Evolutionary conservation across 2,888 invertebrate species (phyloP).

Genomic region (Chymomyza caudatula): DNA sequence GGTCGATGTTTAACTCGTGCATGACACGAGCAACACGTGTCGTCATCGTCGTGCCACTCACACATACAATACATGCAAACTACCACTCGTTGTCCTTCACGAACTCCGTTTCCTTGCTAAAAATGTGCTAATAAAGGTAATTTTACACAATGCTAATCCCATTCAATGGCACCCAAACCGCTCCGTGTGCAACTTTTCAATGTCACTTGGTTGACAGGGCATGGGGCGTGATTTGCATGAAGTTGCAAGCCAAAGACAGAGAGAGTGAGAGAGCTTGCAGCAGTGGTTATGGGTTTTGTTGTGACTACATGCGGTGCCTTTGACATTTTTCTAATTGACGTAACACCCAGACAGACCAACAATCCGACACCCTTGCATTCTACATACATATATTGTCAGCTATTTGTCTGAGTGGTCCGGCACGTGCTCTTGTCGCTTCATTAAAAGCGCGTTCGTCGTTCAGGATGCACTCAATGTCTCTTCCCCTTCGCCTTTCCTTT

Average conservation of each 20-base stretch:
- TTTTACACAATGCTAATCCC: constrained; percentile 38
- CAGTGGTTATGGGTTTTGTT: constrained; percentile 12
- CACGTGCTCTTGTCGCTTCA: constrained; percentile 31
- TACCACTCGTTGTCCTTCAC: neutral
- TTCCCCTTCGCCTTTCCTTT: neutral
- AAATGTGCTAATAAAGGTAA: constrained; percentile 64
- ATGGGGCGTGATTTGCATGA: constrained; percentile 47
- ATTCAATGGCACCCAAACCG: neutral
- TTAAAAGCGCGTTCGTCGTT: constrained; percentile 26
- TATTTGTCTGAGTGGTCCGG: neutral
- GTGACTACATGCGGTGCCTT: constrained; percentile 34
- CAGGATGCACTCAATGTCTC: neutral
- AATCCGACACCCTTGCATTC: neutral
- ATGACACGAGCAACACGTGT: constrained; percentile 56
- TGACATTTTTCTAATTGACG: constrained; percentile 61
- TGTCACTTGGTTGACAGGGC: constrained; percentile 54
- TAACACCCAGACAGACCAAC: constrained; percentile 12
- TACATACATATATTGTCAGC: neutral
- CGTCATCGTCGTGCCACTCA: constrained; percentile 11
- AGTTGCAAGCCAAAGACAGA: neutral
- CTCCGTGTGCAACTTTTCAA: constrained; percentile 47
- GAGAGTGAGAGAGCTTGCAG: neutral
- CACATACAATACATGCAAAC: too few species aligned
- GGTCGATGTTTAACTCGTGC: constrained; percentile 35
- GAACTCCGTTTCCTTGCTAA: neutral